Evolutionary conservation across 2,797 vertebrate genomes (phyloP).

Genomic region (Microchirus variegatus): DNA sequence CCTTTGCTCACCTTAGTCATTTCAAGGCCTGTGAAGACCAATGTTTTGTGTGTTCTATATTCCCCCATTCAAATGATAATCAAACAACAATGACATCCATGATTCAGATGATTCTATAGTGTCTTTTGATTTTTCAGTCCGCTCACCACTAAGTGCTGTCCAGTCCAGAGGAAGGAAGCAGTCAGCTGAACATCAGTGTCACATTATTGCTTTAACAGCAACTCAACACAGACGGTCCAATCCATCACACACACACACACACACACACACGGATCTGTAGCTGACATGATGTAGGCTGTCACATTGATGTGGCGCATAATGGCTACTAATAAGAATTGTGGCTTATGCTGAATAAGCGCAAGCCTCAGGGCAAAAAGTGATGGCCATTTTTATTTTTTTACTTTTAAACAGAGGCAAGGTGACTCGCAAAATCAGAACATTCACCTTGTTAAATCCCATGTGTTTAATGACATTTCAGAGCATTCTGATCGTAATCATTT

Average conservation of each 20-base stretch:
- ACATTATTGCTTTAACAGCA: conserved; percentile 6
- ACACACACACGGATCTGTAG: not conserved
- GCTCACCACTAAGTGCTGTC: no score
- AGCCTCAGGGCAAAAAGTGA: conserved; percentile 7
- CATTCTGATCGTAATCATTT: not conserved
- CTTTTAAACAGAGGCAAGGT: not conserved
- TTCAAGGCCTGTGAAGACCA: no score
- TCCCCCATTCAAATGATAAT: not conserved
- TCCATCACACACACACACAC: conserved; percentile 15
- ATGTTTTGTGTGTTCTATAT: not conserved
- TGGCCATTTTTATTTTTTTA: not conserved
- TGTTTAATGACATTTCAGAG: not conserved
- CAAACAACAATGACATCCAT: not conserved
- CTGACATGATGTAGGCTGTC: conserved; percentile 37
- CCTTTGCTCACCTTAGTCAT: no score
- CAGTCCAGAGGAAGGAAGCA: not conserved
- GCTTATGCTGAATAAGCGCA: not conserved
- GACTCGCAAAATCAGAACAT: no score
- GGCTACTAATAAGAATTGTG: conserved; percentile 33
- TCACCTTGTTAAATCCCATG: no score
- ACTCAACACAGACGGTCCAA: conserved; percentile 9
- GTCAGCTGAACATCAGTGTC: conserved; percentile 10
- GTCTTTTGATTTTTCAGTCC: not conserved
- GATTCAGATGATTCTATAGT: not conserved
- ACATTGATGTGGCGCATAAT: conserved; percentile 19